Base-by-base conservation (phyloP, 2,797 vertebrate species). In the Tarsius wallacei region DNA sequence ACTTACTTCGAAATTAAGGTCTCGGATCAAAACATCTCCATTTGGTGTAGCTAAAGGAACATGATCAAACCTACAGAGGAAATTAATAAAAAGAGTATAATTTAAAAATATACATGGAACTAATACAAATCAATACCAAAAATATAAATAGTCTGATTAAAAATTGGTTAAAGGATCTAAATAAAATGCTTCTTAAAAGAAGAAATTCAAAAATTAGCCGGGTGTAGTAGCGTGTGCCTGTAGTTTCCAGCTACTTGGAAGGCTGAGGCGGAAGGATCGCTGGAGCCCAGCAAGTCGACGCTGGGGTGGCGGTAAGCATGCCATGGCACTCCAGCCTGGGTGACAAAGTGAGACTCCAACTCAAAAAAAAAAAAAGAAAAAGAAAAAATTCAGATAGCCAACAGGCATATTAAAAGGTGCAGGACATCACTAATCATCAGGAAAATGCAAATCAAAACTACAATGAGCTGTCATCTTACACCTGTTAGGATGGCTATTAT, bases 21-120 rank as follows among this genome's bases (percentile, higher is more conserved):
- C 99, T 98, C 93, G 98, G 98, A 99, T 99, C 96, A 99, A 98
- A 94, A 99, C 19, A 97, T 99, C 99, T 97, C 99, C 99, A 97
- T 99, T 99, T 96, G 99, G 99, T 33, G 99, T 99, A 91, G 99
- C 99, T 87, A 99, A 98, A 0, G 99, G 99, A 90, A 99, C 99
- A 73, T 99, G 99, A 87, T 99, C 99, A 99, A 99, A 99, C 96
- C 99, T 99, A 97, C 2, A 97, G 87, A 90, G 84, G 42, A 98
- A 95, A 94, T n/a, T 42, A 78, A 96, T 76, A 97, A 57, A 47
- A 85, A 96, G 85, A 97, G n/a, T 4, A 78, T 24, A 73, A 87
- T 64, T 97, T 90, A 42, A 87, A 53, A 84, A 66, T 33, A 85
- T 51, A 21, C 51, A 94, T 78, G 11, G 5, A 88, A 78, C 17